A percentile compares a stretch with the other conserved stretches of the same genome.
These are phyloP conservation scores for Cyprinodon tularosa DNA, from an alignment of 2,113 vertebrate genomes.

Conservation along the genomic window DNA sequence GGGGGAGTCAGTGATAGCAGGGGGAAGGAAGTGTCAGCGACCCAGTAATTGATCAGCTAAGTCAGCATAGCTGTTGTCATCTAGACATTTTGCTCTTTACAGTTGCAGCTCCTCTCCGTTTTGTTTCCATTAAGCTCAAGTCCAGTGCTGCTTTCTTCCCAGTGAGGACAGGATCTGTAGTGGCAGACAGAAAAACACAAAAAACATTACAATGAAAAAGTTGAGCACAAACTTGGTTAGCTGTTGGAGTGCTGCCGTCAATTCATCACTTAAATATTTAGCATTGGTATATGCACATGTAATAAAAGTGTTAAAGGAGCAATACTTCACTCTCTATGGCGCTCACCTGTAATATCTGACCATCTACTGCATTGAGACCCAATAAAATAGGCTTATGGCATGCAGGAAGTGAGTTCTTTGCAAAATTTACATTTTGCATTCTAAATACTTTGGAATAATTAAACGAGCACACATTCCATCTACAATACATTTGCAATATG, in stretches of 20 bases:
- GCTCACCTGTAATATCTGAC: no score
- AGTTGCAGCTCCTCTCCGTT: neutral
- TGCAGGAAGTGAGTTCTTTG: no score
- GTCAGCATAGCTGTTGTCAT: slow-evolving; percentile 33
- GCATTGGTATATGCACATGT: neutral
- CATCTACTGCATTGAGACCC: no score
- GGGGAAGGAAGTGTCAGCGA: neutral
- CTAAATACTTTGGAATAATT: no score
- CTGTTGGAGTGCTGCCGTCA: neutral
- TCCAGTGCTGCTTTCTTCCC: neutral
- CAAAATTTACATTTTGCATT: no score
- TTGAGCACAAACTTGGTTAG: neutral
- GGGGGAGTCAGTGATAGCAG: neutral
- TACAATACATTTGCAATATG: no score
- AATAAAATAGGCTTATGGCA: no score
- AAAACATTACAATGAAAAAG: neutral
- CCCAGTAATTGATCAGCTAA: slow-evolving; percentile 6
- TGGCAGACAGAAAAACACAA: slow-evolving; percentile 3
- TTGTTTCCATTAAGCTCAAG: slow-evolving; percentile 18
- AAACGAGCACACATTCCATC: no score
- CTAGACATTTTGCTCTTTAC: slow-evolving; percentile 19
- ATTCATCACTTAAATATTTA: neutral
- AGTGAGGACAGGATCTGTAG: neutral
- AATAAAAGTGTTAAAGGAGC: neutral
- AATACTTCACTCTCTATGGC: neutral